Evolutionary conservation across 2,113 vertebrate genomes (phyloP).

Genomic region (Xiphias gladius): DNA sequence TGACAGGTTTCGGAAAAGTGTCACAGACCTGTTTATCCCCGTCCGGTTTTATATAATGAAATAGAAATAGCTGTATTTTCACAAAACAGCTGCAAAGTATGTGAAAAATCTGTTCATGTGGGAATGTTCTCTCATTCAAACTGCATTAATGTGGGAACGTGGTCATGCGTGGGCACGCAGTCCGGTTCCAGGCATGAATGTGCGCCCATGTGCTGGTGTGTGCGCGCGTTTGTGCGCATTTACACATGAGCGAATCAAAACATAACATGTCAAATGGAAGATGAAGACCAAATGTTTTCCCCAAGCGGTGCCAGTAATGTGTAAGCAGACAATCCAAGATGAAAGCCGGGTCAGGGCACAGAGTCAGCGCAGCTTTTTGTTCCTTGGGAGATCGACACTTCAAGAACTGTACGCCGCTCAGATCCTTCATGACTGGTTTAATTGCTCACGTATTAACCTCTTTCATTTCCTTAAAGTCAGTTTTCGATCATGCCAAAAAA

Average conservation of each 20-base stretch:
- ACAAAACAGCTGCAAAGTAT: neutral
- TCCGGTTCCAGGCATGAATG: conserved; percentile 6
- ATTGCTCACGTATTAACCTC: conserved; percentile 33
- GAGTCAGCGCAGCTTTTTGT: conserved; percentile 31
- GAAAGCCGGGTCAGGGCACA: conserved; percentile 30
- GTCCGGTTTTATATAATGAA: neutral
- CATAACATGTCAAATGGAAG: conserved; percentile 39
- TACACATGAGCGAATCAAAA: neutral
- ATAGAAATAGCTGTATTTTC: neutral
- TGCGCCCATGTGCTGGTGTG: neutral
- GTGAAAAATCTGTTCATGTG: neutral
- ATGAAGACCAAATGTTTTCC: conserved; percentile 43
- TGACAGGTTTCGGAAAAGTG: neutral
- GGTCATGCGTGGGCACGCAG: conserved; percentile 4
- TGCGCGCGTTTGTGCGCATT: conserved; percentile 11
- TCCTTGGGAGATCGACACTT: conserved; percentile 43
- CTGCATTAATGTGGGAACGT: neutral
- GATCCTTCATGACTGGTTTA: conserved; percentile 26
- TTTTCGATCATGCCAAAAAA: conserved; percentile 29
- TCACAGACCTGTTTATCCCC: neutral
- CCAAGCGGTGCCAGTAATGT: conserved; percentile 13
- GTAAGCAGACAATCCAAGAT: neutral
- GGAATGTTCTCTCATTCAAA: neutral
- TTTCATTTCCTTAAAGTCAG: conserved; percentile 29
- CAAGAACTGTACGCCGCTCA: conserved; percentile 1